These are phyloP conservation scores for Sitodiplosis mosellana DNA, from an alignment of 1,140 invertebrate genomes.

Conservation along the genomic window DNA sequence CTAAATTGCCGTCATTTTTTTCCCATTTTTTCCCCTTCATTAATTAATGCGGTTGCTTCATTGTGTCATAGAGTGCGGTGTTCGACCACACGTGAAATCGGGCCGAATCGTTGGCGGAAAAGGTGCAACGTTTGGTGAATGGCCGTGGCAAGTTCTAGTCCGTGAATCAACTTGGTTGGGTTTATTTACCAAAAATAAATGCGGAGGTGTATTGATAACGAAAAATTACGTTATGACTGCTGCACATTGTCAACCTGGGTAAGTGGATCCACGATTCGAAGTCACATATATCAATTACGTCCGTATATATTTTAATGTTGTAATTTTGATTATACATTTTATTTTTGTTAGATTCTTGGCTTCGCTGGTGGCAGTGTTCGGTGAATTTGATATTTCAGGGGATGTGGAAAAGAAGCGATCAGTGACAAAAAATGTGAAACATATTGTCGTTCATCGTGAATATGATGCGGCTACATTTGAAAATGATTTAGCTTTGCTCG, in stretches of 20 bases:
- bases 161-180: slow-evolving; percentile 84
- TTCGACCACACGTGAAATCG: slow-evolving; percentile 57
- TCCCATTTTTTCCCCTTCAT: too few species aligned
- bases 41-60: neutral
- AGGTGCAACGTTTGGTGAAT: slow-evolving; percentile 66
- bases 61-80: slow-evolving; percentile 54
- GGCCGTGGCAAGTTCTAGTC: slow-evolving; percentile 86
- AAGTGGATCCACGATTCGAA: slow-evolving; percentile 19
- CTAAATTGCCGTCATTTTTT: too few species aligned
- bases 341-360: slow-evolving; percentile 52
- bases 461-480: slow-evolving; percentile 82
- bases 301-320: too few species aligned
- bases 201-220: slow-evolving; percentile 78
- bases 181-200: slow-evolving; percentile 90
- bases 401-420: slow-evolving; percentile 59
- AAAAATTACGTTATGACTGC: slow-evolving; percentile 74
- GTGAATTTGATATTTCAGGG: slow-evolving; percentile 74
- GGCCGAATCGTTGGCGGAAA: slow-evolving; percentile 82
- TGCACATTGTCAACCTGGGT: slow-evolving; percentile 89
- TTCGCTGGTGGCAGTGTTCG: slow-evolving; percentile 74
- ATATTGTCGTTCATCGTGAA: slow-evolving; percentile 73
- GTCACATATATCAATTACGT: neutral
- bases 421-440: slow-evolving; percentile 60
- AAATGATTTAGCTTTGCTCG: slow-evolving; percentile 72
- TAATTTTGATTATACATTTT: too few species aligned